Percentiles rank a stretch among this genome's conserved stretches.
Evolutionary conservation across 2,797 vertebrate genomes (phyloP).

Genomic region (Graptemys geographica): DNA sequence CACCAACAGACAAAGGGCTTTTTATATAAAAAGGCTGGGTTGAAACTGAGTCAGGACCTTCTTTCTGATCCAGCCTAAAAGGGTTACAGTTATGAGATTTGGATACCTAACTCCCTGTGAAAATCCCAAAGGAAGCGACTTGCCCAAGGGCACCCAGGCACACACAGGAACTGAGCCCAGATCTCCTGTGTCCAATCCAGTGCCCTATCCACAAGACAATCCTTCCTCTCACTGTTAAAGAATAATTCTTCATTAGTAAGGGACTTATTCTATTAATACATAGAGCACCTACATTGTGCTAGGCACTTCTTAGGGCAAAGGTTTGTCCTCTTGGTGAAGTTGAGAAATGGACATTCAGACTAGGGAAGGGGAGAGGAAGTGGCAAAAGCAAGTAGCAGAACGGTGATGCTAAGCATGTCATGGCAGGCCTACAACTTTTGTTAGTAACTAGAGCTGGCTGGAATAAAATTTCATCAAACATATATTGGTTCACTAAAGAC

Average conservation of each 20-base stretch:
- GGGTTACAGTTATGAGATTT: not conserved
- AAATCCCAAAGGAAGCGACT: slow-evolving; percentile 4
- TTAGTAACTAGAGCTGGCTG: not conserved
- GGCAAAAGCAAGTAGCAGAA: not conserved
- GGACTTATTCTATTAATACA: not conserved
- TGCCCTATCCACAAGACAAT: not conserved
- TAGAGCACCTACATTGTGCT: not conserved
- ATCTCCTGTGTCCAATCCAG: not conserved
- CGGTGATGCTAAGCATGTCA: not conserved
- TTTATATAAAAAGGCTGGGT: not conserved
- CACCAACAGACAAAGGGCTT: not conserved
- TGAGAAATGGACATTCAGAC: not conserved
- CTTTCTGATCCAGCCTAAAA: not conserved
- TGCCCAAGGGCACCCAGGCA: not conserved
- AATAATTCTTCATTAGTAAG: not conserved
- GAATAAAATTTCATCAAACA: not conserved
- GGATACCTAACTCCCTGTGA: not conserved
- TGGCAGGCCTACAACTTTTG: not conserved
- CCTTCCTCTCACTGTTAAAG: not conserved
- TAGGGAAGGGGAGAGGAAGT: not conserved
- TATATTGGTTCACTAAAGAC: fast-evolving
- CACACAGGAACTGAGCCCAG: not conserved
- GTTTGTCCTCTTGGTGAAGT: not conserved
- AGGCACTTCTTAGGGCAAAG: not conserved
- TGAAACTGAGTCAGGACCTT: not conserved